Base-by-base conservation (phyloP, 2,113 vertebrate genomes). In the Rattus rattus region DNA sequence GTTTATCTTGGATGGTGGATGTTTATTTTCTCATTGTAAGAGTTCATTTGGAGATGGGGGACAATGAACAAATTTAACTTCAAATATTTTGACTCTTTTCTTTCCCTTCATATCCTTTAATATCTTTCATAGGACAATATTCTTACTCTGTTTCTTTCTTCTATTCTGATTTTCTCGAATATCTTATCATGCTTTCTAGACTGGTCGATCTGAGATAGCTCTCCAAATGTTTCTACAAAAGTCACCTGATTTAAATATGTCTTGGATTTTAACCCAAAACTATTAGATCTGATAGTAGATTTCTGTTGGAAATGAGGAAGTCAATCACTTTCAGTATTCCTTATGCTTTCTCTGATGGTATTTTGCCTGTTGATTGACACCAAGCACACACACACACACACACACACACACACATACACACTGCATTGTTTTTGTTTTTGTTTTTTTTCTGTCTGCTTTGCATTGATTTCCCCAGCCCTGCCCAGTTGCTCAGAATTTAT, bases 341-440 rank as follows among this genome's bases (percentile, higher is more conserved):
- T n/a, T n/a, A 33, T 52, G 7, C 2, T 79, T n/a, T n/a, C n/a
- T n/a, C n/a, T n/a, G 47, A 5, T 52, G 28, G 7, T 7, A 52
- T 28, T 16, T 33, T 79, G 33, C 47, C 47, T 79, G 28, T 79
- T 52, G 47, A 52, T 4, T 49, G 12, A 52, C 28, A 19, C 14
- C 49, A 47, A 3, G n/a, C n/a, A n/a, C n/a, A n/a, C n/a, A n/a
- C n/a, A n/a, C n/a, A n/a, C n/a, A n/a, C n/a, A n/a, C n/a, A n/a
- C n/a, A n/a, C n/a, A n/a, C n/a, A n/a, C n/a, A n/a, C n/a, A n/a
- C 30, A 36, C 1, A 6, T 5, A 28, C 0, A 65, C 9, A 36
- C 13, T 69, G 67, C 12, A 11, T 1, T 33, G 67, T 13, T 10
- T 16, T 69, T 69, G 33, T 12, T 69, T 69, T 13, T 13, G n/a